Base-by-base conservation (phyloP, 1,140 invertebrate genomes). In the Homalodisca vitripennis region DNA sequence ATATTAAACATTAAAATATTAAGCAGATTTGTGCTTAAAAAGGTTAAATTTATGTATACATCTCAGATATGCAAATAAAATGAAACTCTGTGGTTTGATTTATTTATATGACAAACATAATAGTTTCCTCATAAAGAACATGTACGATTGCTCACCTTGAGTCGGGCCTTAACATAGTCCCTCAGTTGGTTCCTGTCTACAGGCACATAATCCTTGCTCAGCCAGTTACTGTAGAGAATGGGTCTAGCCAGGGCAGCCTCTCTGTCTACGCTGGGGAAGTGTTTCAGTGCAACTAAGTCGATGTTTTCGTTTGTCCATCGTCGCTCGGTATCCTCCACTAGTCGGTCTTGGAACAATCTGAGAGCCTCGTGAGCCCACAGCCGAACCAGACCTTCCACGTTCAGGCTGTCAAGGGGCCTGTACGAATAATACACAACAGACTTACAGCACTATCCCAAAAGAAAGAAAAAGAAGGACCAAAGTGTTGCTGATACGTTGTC, bases 221-320 rank as follows among this genome's bases (percentile, higher is more conserved):
- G 82, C 98, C 98, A 99, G 79, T 99, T 99, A 75, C 94, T 98
- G 84, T 98, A 99, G 2, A 99, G 82, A 74, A 98, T 97, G 0
- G 98, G 98, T 60, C 97, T 83, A 17, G 83, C 82, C 0, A 99
- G 83, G 1, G 98, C 93, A 75, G 88, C 89, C 62, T 96, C 89
- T 70, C 87, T 86, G 76, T 97, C 91, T 24, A 98, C 91, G 66
- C 88, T 89, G 62, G 95, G 92, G 87, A 99, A 99, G 81, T 99
- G 96, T 81, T 95, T 95, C 72, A 94, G 79, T 1, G 94, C 98
- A 0, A 98, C 94, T 55, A 85, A 83, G 79, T 99, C 95, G 70
- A 99, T 97, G 77, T 98, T 97, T 74, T 98, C 94, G 78, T 99
- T 98, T 0, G 98, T 99, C 98, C 98, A 99, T 65, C 88, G 83